Base-by-base conservation (phyloP, 2,888 invertebrate species). In the Eretmocerus hayati region DNA sequence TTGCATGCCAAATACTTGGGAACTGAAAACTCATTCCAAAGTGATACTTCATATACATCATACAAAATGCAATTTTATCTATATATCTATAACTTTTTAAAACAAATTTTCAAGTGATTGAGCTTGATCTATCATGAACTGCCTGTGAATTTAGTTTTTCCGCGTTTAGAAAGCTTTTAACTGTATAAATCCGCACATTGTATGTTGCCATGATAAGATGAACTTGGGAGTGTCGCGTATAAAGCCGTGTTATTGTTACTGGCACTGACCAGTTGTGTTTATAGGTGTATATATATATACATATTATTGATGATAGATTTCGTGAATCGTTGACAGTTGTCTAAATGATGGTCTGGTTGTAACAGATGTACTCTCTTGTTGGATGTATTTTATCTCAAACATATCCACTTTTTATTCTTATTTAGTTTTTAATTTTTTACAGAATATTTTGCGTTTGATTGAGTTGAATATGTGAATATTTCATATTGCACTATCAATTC, bases 391-490 rank as follows among this genome's bases (percentile, higher is more conserved):
- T 46, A 50, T 8, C 20, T 30, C 8, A 15, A 36, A 54, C 38
- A 46, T 54, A 48, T 54, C 32, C 43, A 15, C 15, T 15, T 45
- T 54, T 46, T 45, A 44, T 15, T 44, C 36, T 13, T 42, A 23
- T 50, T 42, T 41, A 51, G 45, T 43, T 48, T 23, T 50, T 43
- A 46, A 41, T 51, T 43, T 32, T 49, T 50, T 45, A 38, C 37
- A 46, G 46, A 41, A 38, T 48, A 16, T 42, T n/a, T 40, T 40
- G 5, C 13, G 21, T 40, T 36, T 32, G 38, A 45, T n/a, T 30
- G 32, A 23, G 32, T 39, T 45, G 18, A 46, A n/a, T 45, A 48
- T 50, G 37, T 53, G n/a, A 50, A 53, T 50, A 53, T 48, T 48
- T 50, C 47, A 41, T 26, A 26, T 26, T 26, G 11, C 26, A 5